A percentile compares a stretch with the other conserved stretches of the same genome.
These are phyloP conservation scores for Callionymus lyra DNA, from an alignment of 2,113 vertebrate species.

Conservation along the genomic window DNA sequence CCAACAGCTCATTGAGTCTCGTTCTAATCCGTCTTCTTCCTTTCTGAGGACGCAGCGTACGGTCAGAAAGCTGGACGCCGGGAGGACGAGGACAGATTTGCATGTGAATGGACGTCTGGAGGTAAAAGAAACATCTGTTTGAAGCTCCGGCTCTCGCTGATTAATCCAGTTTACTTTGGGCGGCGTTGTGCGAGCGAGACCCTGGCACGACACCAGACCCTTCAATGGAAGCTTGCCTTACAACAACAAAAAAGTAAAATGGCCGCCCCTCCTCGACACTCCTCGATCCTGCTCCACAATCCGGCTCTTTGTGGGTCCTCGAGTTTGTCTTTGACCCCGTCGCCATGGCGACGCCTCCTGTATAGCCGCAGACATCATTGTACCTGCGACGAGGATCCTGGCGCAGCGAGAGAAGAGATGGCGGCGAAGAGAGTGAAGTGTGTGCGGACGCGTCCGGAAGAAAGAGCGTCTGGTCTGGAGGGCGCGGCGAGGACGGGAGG, in stretches of 20 bases:
- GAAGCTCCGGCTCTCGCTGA: conserved; percentile 37
- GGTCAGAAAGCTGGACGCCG: conserved; percentile 42
- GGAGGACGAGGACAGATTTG: conserved; percentile 40
- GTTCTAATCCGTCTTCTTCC: too few relatives aligned
- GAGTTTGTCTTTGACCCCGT: conserved; percentile 49
- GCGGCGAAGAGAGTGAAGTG: conserved; percentile 30
- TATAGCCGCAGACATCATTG: conserved; percentile 36
- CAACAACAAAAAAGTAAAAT: conserved; percentile 46
- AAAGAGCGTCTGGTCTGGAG: conserved; percentile 14
- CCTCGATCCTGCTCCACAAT: conserved; percentile 32
- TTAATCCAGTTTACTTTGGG: conserved; percentile 59
- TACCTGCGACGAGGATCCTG: too few relatives aligned
- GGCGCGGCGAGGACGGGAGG: conserved; percentile 17
- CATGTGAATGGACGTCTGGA: conserved; percentile 45
- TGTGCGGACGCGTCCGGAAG: conserved; percentile 23
- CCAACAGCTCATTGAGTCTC: too few relatives aligned
- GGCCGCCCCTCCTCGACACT: conserved; percentile 25
- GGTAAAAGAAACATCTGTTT: conserved; percentile 34
- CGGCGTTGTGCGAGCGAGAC: conserved; percentile 31
- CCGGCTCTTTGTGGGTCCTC: conserved; percentile 57
- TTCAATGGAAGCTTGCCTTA: conserved; percentile 51
- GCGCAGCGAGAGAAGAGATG: conserved; percentile 46
- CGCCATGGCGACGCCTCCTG: conserved; percentile 48
- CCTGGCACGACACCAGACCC: conserved; percentile 63
- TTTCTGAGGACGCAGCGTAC: conserved; percentile 34